Percentiles rank a stretch among this genome's conserved stretches.
Evolutionary conservation across 2,797 vertebrate genomes (phyloP).

Genomic region (Gymnothorax reevesii): DNA sequence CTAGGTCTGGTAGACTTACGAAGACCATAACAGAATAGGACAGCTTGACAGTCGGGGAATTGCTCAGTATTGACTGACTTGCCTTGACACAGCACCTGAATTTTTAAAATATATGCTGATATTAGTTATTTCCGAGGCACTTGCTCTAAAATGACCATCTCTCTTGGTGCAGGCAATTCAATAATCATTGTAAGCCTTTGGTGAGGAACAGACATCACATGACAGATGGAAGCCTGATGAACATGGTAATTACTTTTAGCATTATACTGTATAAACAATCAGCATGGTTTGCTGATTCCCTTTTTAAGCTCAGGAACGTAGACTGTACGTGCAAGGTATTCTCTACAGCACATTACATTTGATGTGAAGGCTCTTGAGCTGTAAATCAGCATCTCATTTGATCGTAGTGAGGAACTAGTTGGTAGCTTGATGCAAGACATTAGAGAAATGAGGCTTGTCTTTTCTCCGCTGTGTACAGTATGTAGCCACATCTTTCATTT

Average conservation of each 20-base stretch:
- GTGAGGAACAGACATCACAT: neutral
- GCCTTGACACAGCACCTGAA: neutral
- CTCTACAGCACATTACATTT: neutral
- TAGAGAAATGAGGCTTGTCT: neutral
- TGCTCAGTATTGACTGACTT: too few species aligned
- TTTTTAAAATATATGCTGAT: neutral
- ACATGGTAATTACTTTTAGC: neutral
- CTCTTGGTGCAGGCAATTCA: neutral
- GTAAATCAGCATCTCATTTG: neutral
- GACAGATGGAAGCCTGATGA: neutral
- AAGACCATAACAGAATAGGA: neutral
- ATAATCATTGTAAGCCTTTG: constrained; percentile 1
- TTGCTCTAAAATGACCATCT: neutral
- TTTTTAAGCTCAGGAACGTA: neutral
- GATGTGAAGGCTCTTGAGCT: neutral
- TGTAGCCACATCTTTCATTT: neutral
- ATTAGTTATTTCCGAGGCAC: neutral
- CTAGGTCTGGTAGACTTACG: neutral
- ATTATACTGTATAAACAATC: neutral
- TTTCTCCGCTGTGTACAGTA: neutral
- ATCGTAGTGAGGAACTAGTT: neutral
- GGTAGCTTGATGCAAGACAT: neutral
- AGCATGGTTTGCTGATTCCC: neutral
- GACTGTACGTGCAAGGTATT: neutral
- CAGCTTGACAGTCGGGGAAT: neutral